Evolutionary conservation across 2,888 invertebrate genomes (phyloP), one percentile per base, ranked within the genome.

Genomic region (Metalampra italica): DNA sequence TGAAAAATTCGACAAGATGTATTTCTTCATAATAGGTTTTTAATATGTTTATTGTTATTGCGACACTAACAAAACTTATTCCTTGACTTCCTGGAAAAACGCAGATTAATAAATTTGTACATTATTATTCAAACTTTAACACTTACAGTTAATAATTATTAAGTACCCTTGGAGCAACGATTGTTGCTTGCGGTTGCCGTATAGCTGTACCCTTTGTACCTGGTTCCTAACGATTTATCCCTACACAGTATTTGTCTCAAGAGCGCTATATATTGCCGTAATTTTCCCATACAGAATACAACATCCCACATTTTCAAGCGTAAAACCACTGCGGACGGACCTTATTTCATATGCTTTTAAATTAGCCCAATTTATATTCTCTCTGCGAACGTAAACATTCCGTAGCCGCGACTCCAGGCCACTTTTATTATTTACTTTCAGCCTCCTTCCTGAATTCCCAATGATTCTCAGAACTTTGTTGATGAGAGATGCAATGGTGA

Each of bases 351-450:
- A 68, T 64, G 62, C 58, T 73, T 72, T 74, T 66, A 78, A 77
- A 78, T 75, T 66, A 68, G 63, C 54, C 55, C 68, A 70, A 77
- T 80, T 77, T 73, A 71, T 76, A 78, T 78, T 79, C 78, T 62
- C 59, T 51, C 29, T 53, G 57, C 68, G 62, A 53, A 57, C 64
- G 65, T 64, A 68, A 73, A 70, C 66, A 72, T 69, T 64, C 60
- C 51, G 59, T 60, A 69, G 53, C 62, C 58, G 60, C 64, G 69
- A 65, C 68, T 64, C n/a, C 62, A 29, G 37, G 37, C 64, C 66
- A 70, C 62, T 71, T 41, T 46, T 46, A 46, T 46, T 34, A 77
- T 76, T 77, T 75, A 75, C 73, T 64, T 64, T 54, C 56, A 52
- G 56, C 57, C 59, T 64, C 56, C 60, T 59, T 22, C 55, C 59